Conservation (phyloP, 2,797 vertebrate species). For the Dallia pectoralis region DNA sequence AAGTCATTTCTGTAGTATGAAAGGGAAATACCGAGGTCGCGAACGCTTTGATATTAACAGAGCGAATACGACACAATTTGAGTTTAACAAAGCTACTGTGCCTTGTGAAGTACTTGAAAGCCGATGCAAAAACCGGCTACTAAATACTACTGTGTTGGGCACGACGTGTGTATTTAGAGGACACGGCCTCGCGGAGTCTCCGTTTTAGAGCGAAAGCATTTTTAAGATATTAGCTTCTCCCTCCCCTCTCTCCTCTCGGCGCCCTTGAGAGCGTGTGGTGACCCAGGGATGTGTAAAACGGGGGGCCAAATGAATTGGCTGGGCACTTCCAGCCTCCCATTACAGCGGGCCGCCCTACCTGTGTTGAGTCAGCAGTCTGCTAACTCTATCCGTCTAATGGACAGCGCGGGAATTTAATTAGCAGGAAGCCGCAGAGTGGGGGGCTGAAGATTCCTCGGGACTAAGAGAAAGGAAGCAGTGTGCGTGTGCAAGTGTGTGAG, state of each 20-base stretch:
- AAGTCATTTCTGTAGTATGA: background rate
- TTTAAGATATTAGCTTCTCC: slow-evolving; percentile 60
- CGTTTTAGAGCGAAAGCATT: slow-evolving; percentile 60
- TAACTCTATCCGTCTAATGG: slow-evolving; percentile 97
- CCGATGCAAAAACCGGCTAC: background rate
- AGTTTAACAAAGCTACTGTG: background rate
- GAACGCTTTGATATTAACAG: background rate
- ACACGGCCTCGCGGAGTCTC: slow-evolving; percentile 54
- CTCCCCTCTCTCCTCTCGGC: slow-evolving; percentile 39
- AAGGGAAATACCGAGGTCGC: slow-evolving; percentile 3
- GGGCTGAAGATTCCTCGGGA: slow-evolving; percentile 58
- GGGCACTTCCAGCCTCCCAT: slow-evolving; percentile 71
- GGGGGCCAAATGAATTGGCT: slow-evolving; percentile 73
- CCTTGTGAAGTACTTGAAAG: background rate
- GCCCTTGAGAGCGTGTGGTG: slow-evolving; percentile 74
- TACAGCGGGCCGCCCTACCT: slow-evolving; percentile 90
- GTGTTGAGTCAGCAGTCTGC: slow-evolving; percentile 93
- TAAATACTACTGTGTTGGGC: slow-evolving; percentile 2
- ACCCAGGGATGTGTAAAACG: slow-evolving; percentile 72
- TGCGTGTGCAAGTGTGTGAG: slow-evolving; percentile 33
- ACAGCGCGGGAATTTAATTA: slow-evolving; percentile 98
- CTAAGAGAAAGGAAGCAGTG: slow-evolving; percentile 25
- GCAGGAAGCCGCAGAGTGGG: slow-evolving; percentile 85
- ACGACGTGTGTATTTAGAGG: slow-evolving; percentile 58
- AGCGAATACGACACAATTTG: background rate